Evolutionary conservation across 1,140 invertebrate genomes (phyloP), one percentile per base, ranked within the genome.

Genomic region (Drosophila guanche): DNA sequence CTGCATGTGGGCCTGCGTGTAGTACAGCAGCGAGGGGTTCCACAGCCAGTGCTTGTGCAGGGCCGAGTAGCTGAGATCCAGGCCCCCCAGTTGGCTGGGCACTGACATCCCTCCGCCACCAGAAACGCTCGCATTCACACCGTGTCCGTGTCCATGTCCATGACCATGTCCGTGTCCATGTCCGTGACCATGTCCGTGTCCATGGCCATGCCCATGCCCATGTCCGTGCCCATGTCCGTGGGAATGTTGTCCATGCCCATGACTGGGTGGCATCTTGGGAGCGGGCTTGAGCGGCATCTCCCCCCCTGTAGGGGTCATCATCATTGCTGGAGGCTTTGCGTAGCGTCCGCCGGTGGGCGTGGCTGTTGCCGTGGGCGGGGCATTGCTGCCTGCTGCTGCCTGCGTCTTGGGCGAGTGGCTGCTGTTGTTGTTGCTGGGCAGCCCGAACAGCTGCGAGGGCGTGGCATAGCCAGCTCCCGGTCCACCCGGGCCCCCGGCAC

Each of bases 1-100:
- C 56, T 91, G 90, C 58, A 88, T 83, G 20, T 90, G 88, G 0
- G 83, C 83, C 29, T 90, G 90, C n/a, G 83, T 89, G 46, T 90
- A 90, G 45, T 91, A 91, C 5, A 91, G 73, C 8, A 91, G 53
- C 10, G 90, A 91, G 2, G 89, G 80, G 62, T 91, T 91, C 90
- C 90, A 91, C 10, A 91, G 76, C 90, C 90, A 91, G 63, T 91
- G 90, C 45, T 91, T 91, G 48, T 84, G 90, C 27, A 90, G 52
- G 8, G 89, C 68, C 4, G 90, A 76, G 56, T 91, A 90, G 14
- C 76, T 90, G 6, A 91, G 57, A 66, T 91, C 90, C 41, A 91
- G 71, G 22, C 89, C 71, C 22, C 71, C 70, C 29, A 88, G 41
- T n/a, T 78, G 79, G 6, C 65, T 73, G 20, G 76, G 55, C 12